These are phyloP conservation scores for Drosophila arawakana DNA, from an alignment of 1,140 invertebrate species.

Conservation along the genomic window DNA sequence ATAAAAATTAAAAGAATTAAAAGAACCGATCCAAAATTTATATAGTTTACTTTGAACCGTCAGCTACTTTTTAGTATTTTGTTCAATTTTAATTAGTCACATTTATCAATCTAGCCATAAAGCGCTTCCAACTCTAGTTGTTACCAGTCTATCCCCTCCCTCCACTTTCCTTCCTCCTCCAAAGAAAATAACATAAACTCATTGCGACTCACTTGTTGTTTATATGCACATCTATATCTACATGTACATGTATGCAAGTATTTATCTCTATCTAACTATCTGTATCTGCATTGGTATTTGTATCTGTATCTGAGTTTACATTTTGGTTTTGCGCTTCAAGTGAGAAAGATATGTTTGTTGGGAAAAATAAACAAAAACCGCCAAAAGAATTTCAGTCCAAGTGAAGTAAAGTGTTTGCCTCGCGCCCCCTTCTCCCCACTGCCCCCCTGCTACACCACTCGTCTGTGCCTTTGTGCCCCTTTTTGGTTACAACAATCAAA, in stretches of 20 bases:
- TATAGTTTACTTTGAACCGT: too few species aligned
- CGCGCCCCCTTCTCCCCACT: background rate
- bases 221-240: conserved; percentile 35
- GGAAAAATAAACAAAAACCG: conserved; percentile 70
- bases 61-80: too few species aligned
- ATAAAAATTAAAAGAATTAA: too few species aligned
- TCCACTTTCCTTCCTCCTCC: background rate
- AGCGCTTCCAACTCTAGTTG: too few species aligned
- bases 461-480: conserved; percentile 9
- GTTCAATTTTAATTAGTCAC: too few species aligned
- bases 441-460: background rate
- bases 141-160: background rate
- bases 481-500: conserved; percentile 73
- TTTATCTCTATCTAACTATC: conserved; percentile 55
- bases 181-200: background rate
- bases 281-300: conserved; percentile 23
- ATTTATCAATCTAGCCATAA: too few species aligned
- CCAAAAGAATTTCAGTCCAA: conserved; percentile 45
- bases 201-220: conserved; percentile 28
- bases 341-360: conserved; percentile 79
- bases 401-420: conserved; percentile 42
- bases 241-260: conserved; percentile 42
- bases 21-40: too few species aligned
- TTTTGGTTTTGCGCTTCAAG: conserved; percentile 76
- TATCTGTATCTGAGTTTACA: conserved; percentile 57